phyloP scores from a whole-genome alignment of 2,113 vertebrate genomes.

The Tursiops truncatus region DNA sequence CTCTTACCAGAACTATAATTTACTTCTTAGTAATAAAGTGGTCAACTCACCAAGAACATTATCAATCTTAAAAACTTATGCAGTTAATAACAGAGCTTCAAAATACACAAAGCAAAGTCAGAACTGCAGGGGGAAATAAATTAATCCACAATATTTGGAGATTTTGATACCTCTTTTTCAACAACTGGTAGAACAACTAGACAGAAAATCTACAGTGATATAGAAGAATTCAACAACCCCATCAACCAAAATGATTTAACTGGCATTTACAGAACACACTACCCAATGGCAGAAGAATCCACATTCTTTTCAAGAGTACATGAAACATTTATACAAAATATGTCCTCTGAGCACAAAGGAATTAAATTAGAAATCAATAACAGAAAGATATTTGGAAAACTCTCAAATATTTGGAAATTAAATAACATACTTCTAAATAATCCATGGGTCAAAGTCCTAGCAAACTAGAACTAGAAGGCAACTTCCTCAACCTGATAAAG shows the following conservation, averaged over 20 bases:
- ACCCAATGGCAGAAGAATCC: not conserved
- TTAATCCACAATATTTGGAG: not conserved
- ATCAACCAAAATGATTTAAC: not conserved
- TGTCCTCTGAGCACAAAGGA: not conserved
- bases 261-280: not conserved
- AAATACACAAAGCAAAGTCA: not conserved
- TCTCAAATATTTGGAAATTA: not conserved
- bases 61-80: not conserved
- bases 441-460: not conserved
- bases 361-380: not conserved
- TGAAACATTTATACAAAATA: not conserved
- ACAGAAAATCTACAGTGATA: not conserved
- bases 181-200: not conserved
- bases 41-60: not conserved
- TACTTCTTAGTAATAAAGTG: not conserved
- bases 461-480: not conserved
- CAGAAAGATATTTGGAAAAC: not conserved
- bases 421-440: not conserved
- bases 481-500: not conserved
- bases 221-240: not conserved
- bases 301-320: not conserved
- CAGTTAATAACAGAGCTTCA: not conserved
- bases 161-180: not conserved
- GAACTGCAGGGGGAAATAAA: not conserved
- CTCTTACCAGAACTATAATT: not conserved